Evolutionary conservation across 2,888 invertebrate species (phyloP).

Genomic region (Zootermopsis nevadensis): DNA sequence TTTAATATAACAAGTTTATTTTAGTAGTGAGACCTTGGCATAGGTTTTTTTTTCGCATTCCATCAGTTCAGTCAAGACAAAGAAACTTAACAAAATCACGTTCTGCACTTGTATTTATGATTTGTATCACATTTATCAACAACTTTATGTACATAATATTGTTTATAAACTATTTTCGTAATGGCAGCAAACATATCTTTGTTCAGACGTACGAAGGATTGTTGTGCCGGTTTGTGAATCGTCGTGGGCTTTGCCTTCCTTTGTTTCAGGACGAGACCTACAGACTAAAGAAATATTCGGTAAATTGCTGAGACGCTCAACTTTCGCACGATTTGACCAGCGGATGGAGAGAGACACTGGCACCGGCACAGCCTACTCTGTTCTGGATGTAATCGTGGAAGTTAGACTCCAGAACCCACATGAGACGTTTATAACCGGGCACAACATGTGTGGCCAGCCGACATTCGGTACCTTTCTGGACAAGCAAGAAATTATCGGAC

Average conservation of each 20-base stretch:
- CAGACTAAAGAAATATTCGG: background rate
- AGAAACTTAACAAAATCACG: no score
- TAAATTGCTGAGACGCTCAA: background rate
- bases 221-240: background rate
- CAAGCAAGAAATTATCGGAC: constrained; percentile 68
- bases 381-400: constrained; percentile 73
- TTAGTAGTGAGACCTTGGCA: no score
- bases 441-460: constrained; percentile 72
- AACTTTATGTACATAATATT: no score
- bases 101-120: no score
- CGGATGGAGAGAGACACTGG: constrained; percentile 71
- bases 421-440: constrained; percentile 69
- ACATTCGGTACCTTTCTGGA: constrained; percentile 70
- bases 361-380: constrained; percentile 71
- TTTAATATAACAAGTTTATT: no score
- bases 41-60: no score
- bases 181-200: background rate
- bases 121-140: no score
- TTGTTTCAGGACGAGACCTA: background rate
- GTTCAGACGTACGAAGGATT: background rate
- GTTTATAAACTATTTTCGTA: no score
- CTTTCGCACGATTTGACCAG: constrained; percentile 64
- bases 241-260: background rate
- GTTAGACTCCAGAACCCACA: constrained; percentile 76
- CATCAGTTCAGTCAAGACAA: no score